Evolutionary conservation across 2,113 vertebrate species (phyloP), one percentile per base, ranked within the genome.

Genomic region (Chloroceryle aenea): DNA sequence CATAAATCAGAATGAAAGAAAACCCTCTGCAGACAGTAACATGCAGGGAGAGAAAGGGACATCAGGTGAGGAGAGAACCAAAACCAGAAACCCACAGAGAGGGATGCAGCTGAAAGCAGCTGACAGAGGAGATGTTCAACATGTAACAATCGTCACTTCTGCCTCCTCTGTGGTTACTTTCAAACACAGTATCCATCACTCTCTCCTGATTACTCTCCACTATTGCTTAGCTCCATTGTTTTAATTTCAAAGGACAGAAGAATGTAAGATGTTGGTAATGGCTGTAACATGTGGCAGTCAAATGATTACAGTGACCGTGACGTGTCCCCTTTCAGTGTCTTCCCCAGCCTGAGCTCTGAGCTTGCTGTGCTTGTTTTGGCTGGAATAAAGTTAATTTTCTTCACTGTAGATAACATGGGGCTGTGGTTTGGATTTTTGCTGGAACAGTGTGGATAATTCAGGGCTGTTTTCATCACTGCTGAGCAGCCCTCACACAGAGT

Each of bases 391-490:
- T 47, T 66, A 17, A 32, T 56, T 79, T 68, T 22, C 32, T 48
- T 74, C 19, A 11, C 1, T 15, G 45, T 7, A 84, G 26, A 26
- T 72, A 5, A 3, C 6, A 22, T 12, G 14, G 22, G 21, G 1
- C 25, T 29, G 6, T 10, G 3, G 15, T 76, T 66, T 42, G n/a
- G 22, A 36, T 59, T 59, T 76, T 17, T 59, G 25, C 9, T 81
- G n/a, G 3, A 81, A 48, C 10, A 52, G 11, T 4, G 6, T 71
- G 48, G 52, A 6, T 42, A 81, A 66, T 3, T 7, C 25, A n/a
- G 45, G 26, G 40, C 22, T 53, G 6, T 43, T 77, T 66, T 14
- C 0, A 2, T 18, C 16, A 12, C 0, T 19, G 26, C 13, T 64
- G 29, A 82, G 58, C 26, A 42, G 34, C 5, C 3, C 21, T 66